Base-by-base conservation (phyloP, 2,797 vertebrate genomes). In the Rhinichthys osculus region DNA sequence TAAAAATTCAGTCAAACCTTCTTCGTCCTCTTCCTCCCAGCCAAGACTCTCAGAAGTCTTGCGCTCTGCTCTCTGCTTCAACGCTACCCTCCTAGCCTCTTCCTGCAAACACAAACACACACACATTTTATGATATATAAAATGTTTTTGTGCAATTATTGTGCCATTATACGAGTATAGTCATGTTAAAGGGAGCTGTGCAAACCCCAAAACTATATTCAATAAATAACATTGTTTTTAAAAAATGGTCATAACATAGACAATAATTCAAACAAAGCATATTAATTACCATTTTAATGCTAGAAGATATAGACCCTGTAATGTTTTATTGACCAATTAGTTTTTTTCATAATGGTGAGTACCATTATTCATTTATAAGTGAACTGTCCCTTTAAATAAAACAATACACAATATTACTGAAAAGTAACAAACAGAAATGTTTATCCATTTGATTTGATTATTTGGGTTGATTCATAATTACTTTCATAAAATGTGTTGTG, bases 21-120 rank as follows among this genome's bases (percentile, higher is more conserved):
- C 95, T 78, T 96, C 95, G 79, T 96, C 95, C 87, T 98, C 97
- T 64, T 99, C 98, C 83, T 99, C 98, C 95, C 98, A 99, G 91
- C 96, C 96, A 16, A 97, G 95, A 74, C 96, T 96, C 91, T 99
- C 97, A 0, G 93, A 95, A 72, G 96, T 88, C 17, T 94, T 96
- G 91, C 97, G 97, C 76, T 99, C 98, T 0, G 98, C 98, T 87
- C 98, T 94, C 90, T 98, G 97, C 93, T 99, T 99, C 91, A 99
- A 90, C 0, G 97, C 97, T 89, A 98, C 94, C 92, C 98, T 96
- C 89, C 98, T 95, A 0, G 96, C 97, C 92, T 98, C 97, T 80
- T 99, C 98, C 98, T 99, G 47, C n/a, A 84, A 27, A 73, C 14
- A 85, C 17, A 78, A 27, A 27, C 14, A 78, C 59, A 81, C 30